Base-by-base conservation (phyloP, 2,888 invertebrate genomes). In the Drosophila hamatofila region DNA sequence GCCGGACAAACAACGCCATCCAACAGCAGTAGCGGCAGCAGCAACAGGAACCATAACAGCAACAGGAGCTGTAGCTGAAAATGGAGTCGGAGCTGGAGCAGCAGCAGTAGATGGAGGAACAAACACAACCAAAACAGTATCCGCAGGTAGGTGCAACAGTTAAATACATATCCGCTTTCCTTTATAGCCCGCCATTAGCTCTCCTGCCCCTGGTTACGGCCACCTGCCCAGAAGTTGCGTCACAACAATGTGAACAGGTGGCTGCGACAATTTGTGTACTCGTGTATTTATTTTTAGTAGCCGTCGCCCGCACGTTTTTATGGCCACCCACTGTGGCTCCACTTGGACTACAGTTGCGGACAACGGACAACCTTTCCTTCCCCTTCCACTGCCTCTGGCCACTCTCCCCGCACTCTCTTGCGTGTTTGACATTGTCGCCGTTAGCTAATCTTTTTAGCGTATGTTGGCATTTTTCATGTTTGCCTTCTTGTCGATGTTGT, bases 401-500 rank as follows among this genome's bases (percentile, higher is more conserved):
- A 3, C 42, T 23, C 8, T 80, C 61, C 54, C 46, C 54, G 11
- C 63, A 39, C 51, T 63, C 30, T 18, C 37, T 35, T 82, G 89
- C 89, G 85, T 89, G 88, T 86, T 89, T 89, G 89, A 88, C 86
- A 86, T 86, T 86, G 89, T 88, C 83, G 89, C 89, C 85, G 86
- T 85, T 88, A 83, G 90, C 90, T 88, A 89, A 86, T 89, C 89
- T 86, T 88, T 86, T 88, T 88, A 88, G 88, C 86, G 90, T 88
- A 86, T 89, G 88, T 88, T 89, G 86, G 88, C 86, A 89, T 86
- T 86, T 89, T 85, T 85, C 84, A 88, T 89, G 89, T 86, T 88
- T 89, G 88, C 85, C 80, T 80, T 81, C 85, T 87, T 87, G 78
- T 89, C 67, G 71, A 61, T 74, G 72, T 77, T 39, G 73, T 56